Conservation (phyloP, 2,797 vertebrate genomes). For the Protosalanx chinensis region DNA sequence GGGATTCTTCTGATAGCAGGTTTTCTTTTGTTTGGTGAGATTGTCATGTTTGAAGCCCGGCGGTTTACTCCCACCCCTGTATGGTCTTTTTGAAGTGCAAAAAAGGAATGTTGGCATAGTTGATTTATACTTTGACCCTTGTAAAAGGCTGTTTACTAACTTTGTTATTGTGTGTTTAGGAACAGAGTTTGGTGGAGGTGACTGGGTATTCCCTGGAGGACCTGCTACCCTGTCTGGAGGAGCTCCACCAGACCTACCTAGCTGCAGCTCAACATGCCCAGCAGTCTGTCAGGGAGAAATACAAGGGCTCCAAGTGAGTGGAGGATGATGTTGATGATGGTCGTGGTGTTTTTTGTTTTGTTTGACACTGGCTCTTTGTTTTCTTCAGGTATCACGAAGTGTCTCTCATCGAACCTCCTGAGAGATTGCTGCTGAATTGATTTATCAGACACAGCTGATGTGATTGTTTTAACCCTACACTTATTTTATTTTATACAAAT, state of each 20-base stretch:
- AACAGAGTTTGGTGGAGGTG: constrained; percentile 70
- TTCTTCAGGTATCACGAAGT: constrained; percentile 83
- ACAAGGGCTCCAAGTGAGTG: constrained; percentile 89
- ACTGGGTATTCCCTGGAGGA: constrained; percentile 84
- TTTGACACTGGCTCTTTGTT: neutral
- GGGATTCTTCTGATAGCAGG: too few relatives aligned
- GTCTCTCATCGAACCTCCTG: constrained; percentile 82
- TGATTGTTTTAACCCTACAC: constrained; percentile 11
- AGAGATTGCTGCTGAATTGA: constrained; percentile 78
- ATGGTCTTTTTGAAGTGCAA: too few relatives aligned
- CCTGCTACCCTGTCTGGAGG: constrained; percentile 85
- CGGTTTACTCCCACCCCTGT: too few relatives aligned
- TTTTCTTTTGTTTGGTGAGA: too few relatives aligned
- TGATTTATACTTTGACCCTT: too few relatives aligned
- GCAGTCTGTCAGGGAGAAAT: constrained; percentile 94
- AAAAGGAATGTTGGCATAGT: too few relatives aligned
- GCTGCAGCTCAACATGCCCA: constrained; percentile 86
- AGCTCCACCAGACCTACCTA: constrained; percentile 86
- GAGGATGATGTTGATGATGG: neutral
- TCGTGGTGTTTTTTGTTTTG: neutral
- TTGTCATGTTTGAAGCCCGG: too few relatives aligned
- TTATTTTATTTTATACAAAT: constrained; percentile 14
- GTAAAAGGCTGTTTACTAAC: too few relatives aligned
- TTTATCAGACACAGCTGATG: constrained; percentile 8
- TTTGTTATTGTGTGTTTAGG: too few relatives aligned